Percentiles rank a stretch among this genome's conserved stretches.
Conservation (phyloP, 2,113 vertebrate genomes). For the Erinaceus europaeus region DNA sequence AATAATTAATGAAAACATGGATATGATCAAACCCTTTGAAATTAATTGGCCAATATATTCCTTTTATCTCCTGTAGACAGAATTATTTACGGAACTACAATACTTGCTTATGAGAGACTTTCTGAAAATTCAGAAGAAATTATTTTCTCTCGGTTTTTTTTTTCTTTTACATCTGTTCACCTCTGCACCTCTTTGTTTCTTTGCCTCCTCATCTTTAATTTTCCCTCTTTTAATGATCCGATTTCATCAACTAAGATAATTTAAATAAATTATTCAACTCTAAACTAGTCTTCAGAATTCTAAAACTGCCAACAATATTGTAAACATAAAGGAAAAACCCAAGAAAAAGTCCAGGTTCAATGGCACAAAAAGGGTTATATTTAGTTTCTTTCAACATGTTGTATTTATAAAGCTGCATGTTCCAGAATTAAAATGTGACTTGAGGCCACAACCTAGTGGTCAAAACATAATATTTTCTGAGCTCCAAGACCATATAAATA, state of each 20-base stretch:
- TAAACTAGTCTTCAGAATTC: not conserved
- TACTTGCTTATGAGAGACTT: slow-evolving; percentile 30
- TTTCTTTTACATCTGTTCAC: not conserved
- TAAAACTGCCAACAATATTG: not conserved
- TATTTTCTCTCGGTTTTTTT: not conserved
- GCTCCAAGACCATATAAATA: not conserved
- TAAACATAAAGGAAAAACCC: not conserved
- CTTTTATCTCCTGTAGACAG: slow-evolving; percentile 52
- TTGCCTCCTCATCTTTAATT: not conserved
- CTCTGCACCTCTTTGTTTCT: not conserved
- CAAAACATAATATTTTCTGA: slow-evolving; percentile 11
- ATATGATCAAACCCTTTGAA: slow-evolving; percentile 63
- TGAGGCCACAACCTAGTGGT: not conserved
- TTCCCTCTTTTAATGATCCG: not conserved
- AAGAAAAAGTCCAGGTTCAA: no score
- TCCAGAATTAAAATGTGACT: slow-evolving; percentile 4
- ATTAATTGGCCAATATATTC: slow-evolving; percentile 60
- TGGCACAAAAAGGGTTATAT: not conserved
- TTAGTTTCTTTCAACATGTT: not conserved
- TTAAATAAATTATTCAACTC: not conserved
- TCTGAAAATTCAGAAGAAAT: slow-evolving; percentile 47
- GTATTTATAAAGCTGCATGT: not conserved
- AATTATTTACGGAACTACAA: slow-evolving; percentile 63
- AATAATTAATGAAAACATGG: slow-evolving; percentile 64
- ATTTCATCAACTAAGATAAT: slow-evolving; percentile 24